Evolutionary conservation across 2,797 vertebrate genomes (phyloP).

Genomic region (Syndactyla subalaris): DNA sequence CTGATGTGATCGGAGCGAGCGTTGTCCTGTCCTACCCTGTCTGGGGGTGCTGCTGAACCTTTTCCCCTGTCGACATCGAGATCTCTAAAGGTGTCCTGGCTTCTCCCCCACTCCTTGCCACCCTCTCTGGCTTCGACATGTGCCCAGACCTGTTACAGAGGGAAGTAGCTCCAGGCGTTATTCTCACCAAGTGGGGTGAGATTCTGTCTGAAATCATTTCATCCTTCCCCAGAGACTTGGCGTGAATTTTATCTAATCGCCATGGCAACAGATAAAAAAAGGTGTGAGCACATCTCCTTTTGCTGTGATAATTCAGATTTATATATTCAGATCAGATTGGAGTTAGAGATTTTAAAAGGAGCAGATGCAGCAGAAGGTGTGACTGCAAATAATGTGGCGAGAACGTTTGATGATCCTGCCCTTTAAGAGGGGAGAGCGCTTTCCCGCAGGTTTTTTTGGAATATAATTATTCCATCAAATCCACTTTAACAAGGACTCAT

Average conservation of each 20-base stretch:
- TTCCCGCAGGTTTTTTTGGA: constrained; percentile 74
- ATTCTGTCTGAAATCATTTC: constrained; percentile 85
- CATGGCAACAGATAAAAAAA: constrained; percentile 92
- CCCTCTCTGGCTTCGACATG: constrained; percentile 47
- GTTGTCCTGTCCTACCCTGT: neutral
- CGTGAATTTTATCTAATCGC: constrained; percentile 97
- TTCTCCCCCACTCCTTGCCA: constrained; percentile 29
- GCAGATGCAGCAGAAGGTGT: constrained; percentile 79
- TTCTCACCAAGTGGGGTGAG: constrained; percentile 78
- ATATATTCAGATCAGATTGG: constrained; percentile 87
- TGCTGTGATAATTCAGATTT: constrained; percentile 86
- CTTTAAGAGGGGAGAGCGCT: constrained; percentile 75
- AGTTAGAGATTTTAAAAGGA: constrained; percentile 81
- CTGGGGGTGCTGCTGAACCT: neutral
- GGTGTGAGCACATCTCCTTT: constrained; percentile 83
- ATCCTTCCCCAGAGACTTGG: constrained; percentile 90
- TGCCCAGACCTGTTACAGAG: constrained; percentile 76
- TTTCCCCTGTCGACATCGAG: neutral
- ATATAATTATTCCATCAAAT: constrained; percentile 81
- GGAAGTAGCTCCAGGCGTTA: constrained; percentile 65
- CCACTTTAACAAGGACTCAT: constrained; percentile 78
- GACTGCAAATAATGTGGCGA: constrained; percentile 78
- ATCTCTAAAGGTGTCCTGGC: constrained; percentile 33
- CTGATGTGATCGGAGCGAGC: neutral
- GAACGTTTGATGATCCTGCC: constrained; percentile 79